Conservation (phyloP, 1,140 invertebrate species). For the Polypedilum vanderplanki region DNA sequence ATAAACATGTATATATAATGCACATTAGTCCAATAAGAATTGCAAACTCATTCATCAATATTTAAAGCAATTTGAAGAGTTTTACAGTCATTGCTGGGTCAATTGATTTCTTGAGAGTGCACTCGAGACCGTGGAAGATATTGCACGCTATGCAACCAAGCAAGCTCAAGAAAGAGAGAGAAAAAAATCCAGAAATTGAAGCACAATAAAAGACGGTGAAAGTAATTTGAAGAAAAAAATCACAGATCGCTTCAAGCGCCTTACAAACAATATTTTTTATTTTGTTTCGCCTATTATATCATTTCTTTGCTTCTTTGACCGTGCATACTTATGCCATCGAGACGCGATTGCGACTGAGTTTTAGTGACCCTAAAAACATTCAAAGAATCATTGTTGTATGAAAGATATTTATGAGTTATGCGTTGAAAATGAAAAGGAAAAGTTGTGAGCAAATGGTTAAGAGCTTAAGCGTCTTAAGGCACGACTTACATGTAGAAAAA, state of each 20-base stretch:
- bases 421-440: not conserved
- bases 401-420: not conserved
- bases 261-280: not conserved
- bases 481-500: not conserved
- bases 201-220: not conserved
- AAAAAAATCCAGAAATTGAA: conserved; percentile 7
- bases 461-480: not conserved
- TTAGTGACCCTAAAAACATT: not conserved
- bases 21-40: too few species aligned
- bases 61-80: too few species aligned
- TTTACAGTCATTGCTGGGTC: too few species aligned
- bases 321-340: not conserved
- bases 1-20: too few species aligned
- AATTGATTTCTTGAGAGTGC: too few species aligned
- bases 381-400: not conserved
- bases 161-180: not conserved
- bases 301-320: not conserved
- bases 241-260: not conserved
- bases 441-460: not conserved
- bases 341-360: not conserved
- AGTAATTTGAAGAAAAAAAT: conserved; percentile 4
- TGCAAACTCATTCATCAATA: too few species aligned
- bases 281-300: not conserved
- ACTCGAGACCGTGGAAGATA: too few species aligned
- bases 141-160: too few species aligned